Conservation (phyloP, 2,888 invertebrate genomes). For the Atethmia centrago region DNA sequence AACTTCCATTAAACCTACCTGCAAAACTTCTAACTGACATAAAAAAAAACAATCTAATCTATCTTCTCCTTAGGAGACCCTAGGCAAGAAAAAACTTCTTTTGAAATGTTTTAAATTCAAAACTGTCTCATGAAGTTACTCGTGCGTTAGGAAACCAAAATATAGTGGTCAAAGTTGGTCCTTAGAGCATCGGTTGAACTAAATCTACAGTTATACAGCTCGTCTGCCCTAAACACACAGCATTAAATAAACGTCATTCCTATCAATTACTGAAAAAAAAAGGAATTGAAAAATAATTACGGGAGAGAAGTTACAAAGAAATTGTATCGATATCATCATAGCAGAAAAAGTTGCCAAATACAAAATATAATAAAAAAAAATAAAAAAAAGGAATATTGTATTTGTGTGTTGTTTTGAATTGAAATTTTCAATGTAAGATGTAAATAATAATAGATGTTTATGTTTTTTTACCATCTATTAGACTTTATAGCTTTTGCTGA, state of each 20-base stretch:
- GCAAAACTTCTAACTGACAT: not conserved
- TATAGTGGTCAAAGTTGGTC: slow-evolving; percentile 1
- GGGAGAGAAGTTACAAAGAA: too few species aligned
- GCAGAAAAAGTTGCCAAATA: not conserved
- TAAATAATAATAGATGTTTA: too few species aligned
- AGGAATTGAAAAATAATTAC: not conserved
- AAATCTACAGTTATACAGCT: not conserved
- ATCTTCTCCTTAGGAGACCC: not conserved
- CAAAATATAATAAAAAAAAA: too few species aligned
- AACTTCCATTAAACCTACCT: not conserved
- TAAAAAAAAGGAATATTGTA: too few species aligned
- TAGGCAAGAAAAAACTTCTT: not conserved
- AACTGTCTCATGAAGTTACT: not conserved
- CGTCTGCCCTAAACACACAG: not conserved
- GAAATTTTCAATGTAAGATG: not conserved
- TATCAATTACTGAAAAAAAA: too few species aligned
- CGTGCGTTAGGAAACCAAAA: slow-evolving; percentile 5
- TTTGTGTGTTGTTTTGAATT: too few species aligned
- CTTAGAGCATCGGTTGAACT: not conserved
- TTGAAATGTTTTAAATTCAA: slow-evolving; percentile 5
- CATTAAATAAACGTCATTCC: too few species aligned
- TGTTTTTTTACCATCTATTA: too few species aligned
- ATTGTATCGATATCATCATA: not conserved
- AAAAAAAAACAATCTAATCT: not conserved
- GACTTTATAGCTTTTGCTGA: too few species aligned